A percentile compares a stretch with the other conserved stretches of the same genome.
These are phyloP conservation scores for Zaprionus inermis DNA, from an alignment of 1,140 invertebrate species.

Conservation along the genomic window DNA sequence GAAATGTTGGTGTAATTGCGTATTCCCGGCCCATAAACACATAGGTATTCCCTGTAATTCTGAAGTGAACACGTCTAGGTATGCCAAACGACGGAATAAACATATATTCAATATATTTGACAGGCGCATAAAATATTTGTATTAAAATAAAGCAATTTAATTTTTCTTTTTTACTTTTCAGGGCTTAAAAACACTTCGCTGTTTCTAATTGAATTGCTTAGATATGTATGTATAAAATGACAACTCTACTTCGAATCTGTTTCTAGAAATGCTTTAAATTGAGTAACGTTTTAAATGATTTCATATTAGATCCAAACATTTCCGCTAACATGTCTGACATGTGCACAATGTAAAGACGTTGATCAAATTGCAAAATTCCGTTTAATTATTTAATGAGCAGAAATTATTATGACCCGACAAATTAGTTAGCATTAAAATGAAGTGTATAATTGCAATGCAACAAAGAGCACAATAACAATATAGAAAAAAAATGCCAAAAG, in stretches of 20 bases:
- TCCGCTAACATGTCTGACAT: slow-evolving; percentile 17
- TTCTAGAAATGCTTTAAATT: not conserved
- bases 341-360: slow-evolving; percentile 46
- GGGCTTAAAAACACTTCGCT: not conserved
- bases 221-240: not conserved
- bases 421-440: slow-evolving; percentile 57
- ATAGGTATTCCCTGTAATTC: not conserved
- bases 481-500: slow-evolving; percentile 28
- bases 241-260: not conserved
- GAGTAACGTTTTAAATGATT: slow-evolving; percentile 16
- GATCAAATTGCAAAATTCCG: slow-evolving; percentile 21
- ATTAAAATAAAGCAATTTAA: not conserved
- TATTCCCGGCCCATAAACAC: slow-evolving; percentile 12
- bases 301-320: slow-evolving; percentile 5
- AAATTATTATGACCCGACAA: slow-evolving; percentile 55
- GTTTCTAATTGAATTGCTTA: not conserved
- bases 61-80: not conserved
- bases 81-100: not conserved
- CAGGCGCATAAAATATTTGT: too few species aligned
- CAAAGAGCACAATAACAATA: slow-evolving; percentile 17
- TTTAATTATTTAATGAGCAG: slow-evolving; percentile 53
- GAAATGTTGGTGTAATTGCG: slow-evolving; percentile 46
- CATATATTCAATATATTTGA: not conserved
- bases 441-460: slow-evolving; percentile 47
- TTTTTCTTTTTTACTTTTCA: not conserved